These are phyloP conservation scores for Tenualosa ilisha DNA, from an alignment of 2,797 vertebrate genomes.

Conservation along the genomic window DNA sequence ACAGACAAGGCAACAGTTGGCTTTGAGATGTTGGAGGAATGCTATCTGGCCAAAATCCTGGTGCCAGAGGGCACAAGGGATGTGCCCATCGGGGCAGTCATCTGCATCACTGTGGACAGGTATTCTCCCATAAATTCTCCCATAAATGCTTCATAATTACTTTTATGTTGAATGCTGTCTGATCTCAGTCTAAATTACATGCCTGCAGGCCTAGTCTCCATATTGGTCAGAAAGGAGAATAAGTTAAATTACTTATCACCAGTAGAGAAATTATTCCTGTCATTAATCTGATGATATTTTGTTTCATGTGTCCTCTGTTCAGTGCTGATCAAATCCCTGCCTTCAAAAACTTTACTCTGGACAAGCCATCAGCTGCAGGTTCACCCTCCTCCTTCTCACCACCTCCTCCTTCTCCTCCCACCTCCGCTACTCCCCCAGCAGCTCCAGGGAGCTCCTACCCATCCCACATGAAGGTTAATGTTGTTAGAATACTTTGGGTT, in stretches of 20 bases:
- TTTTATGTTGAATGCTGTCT: neutral
- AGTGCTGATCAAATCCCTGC: constrained; percentile 79
- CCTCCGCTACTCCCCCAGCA: constrained; percentile 58
- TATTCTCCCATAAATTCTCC: constrained; percentile 59
- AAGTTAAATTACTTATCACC: neutral
- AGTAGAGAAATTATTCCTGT: neutral
- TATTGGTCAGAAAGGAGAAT: neutral
- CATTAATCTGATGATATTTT: neutral
- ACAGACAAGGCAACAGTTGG: constrained; percentile 98
- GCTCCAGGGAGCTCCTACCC: constrained; percentile 83
- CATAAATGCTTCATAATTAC: too few species aligned
- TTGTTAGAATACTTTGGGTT: neutral
- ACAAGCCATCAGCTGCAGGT: constrained; percentile 61
- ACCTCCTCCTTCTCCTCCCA: constrained; percentile 49
- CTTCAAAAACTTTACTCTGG: constrained; percentile 81
- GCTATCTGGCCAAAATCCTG: constrained; percentile 95
- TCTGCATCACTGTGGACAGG: constrained; percentile 97
- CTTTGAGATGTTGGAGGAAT: constrained; percentile 93
- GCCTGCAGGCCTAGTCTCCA: neutral
- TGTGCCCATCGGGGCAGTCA: constrained; percentile 84
- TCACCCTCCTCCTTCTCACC: constrained; percentile 48
- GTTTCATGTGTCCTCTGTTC: constrained; percentile 26
- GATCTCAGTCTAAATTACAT: neutral
- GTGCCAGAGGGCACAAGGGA: constrained; percentile 95
- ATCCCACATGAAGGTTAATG: constrained; percentile 79